These are phyloP conservation scores for Cerastis leucographa DNA, from an alignment of 2,888 invertebrate species.

Conservation along the genomic window DNA sequence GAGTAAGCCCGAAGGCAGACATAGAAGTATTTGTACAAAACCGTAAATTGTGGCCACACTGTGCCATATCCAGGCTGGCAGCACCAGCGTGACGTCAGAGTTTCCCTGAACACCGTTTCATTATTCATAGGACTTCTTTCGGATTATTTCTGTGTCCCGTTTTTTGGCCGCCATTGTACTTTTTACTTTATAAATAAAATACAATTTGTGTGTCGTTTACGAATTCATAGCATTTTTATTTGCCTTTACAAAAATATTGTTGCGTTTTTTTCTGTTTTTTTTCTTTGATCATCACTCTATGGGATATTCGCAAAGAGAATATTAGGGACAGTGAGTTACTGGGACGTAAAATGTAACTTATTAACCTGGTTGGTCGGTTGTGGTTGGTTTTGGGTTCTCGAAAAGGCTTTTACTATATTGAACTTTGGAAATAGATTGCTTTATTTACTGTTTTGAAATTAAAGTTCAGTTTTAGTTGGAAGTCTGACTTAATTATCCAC, in stretches of 20 bases:
- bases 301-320: constrained; percentile 33
- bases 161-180: constrained; percentile 60
- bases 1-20: background rate
- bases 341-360: constrained; percentile 32
- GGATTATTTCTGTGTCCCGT: constrained; percentile 64
- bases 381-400: background rate
- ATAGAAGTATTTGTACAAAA: constrained; percentile 10
- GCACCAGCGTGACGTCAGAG: constrained; percentile 56
- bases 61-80: constrained; percentile 35
- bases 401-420: constrained; percentile 20
- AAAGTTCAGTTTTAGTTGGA: constrained; percentile 21
- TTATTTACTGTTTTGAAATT: constrained; percentile 20
- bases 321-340: constrained; percentile 41
- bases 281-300: constrained; percentile 56
- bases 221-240: constrained; percentile 65
- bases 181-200: constrained; percentile 65
- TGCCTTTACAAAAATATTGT: constrained; percentile 55
- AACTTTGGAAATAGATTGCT: constrained; percentile 19
- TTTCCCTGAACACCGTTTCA: constrained; percentile 58
- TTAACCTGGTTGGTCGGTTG: constrained; percentile 4
- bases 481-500: constrained; percentile 13
- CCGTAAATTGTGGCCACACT: constrained; percentile 10
- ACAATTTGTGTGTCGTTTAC: constrained; percentile 64
- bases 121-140: constrained; percentile 68
- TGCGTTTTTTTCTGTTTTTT: constrained; percentile 21